Evolutionary conservation across 2,888 invertebrate species (phyloP), one percentile per base, ranked within the genome.

Genomic region (Drosophila monieri): DNA sequence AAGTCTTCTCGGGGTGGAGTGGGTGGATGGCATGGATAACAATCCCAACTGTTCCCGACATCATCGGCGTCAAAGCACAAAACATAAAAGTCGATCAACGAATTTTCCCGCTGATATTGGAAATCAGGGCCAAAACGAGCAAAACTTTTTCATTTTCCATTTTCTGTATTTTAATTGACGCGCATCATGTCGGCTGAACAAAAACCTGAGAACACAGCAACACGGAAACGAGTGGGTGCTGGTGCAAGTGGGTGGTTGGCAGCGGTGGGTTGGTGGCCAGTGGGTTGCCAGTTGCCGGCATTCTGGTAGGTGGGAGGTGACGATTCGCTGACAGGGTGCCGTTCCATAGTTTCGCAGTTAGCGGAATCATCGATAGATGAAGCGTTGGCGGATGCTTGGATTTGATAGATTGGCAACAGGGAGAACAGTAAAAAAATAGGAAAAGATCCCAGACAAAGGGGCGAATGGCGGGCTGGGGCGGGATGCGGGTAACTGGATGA

Each of bases 391-490:
- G 60, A 47, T 35, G 27, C 57, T 47, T 43, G 47, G 27, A 57
- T 54, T 57, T 67, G 73, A 61, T 76, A 74, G 76, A 78, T 84
- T 80, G 85, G 72, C 69, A 74, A 65, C 62, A 46, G 53, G 62
- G 25, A 61, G 27, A 27, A 39, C n/a, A 25, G 10, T 23, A 14
- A 15, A 51, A 51, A 39, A 37, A 37, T 10, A 14, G 9, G 1
- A 6, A 48, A 12, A 48, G 30, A 41, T 41, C 15, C 14, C 23
- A 15, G 18, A 10, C 44, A 39, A 46, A 30, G 37, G 46, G 21
- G 35, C 6, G 27, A 12, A 2, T 27, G 46, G 25, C 32, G 10
- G 43, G 35, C 35, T 6, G 62, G 44, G 10, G 21, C 10, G 10
- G 48, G 14, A n/a, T 25, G 27, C 14, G 30, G 47, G 10, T 48